Evolutionary conservation across 2,888 invertebrate genomes (phyloP), one percentile per base, ranked within the genome.

Genomic region (Pollenia angustigena): DNA sequence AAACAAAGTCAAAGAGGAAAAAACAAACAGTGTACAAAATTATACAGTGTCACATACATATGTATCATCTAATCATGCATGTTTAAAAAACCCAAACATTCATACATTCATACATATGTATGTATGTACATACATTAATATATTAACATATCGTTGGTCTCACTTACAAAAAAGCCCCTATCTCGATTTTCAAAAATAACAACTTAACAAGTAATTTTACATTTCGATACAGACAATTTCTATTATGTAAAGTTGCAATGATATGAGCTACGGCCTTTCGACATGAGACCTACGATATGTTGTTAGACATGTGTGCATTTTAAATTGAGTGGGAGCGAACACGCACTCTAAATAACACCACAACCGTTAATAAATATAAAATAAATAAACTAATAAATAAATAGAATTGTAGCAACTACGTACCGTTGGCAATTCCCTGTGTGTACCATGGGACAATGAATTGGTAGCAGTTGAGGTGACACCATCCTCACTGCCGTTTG

Each of bases 341-440:
- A 69, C 56, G 52, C 60, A 42, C 10, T 42, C n/a, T 52, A 69
- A 58, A 60, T 60, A 52, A 32, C 16, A 54, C 16, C 23, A n/a
- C 2, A 74, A 54, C 6, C 32, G 58, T 32, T 74, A 48, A 75
- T 14, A 56, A 50, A 58, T 44, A 56, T n/a, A 46, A 40, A 62
- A 75, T 18, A 1, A 56, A 72, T 7, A 60, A 62, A 16, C 23
- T 66, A 44, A 42, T 9, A 52, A 23, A 8, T 52, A 44, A 74
- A 62, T 8, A 52, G 16, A 83, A 78, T 46, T 78, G 50, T 69
- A 23, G 56, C 23, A 2, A 11, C 12, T 56, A 81, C 90, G 90
- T 90, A 93, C 93, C 89, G 93, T 93, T 90, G 93, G 93, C 89
- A 93, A 88, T 90, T 93, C 93, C 48, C 92, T 90, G 56, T 91